phyloP scores from a whole-genome alignment of 2,797 vertebrate species.

The Galagoides demidoff region DNA sequence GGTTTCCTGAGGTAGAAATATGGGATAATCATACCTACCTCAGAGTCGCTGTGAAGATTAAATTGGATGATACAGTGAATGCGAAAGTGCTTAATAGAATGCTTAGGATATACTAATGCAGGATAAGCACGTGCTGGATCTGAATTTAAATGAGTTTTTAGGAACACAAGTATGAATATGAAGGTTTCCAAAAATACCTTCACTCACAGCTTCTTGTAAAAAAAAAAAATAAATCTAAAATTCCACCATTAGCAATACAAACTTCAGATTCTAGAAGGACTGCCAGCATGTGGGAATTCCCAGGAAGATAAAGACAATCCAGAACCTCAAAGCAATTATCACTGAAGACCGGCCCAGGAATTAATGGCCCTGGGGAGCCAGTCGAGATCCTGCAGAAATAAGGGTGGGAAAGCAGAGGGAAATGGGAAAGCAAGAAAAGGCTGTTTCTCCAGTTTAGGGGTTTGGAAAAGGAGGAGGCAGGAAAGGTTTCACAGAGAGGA shows the following conservation, averaged over 20 bases:
- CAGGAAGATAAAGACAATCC: slow-evolving; percentile 42
- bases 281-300: slow-evolving; percentile 6
- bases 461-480: not conserved
- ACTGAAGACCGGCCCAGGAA: not conserved
- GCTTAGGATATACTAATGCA: slow-evolving; percentile 55
- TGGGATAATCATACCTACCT: slow-evolving; percentile 45
- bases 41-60: slow-evolving; percentile 40
- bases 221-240: not conserved
- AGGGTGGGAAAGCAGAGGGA: not conserved
- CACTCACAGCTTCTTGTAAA: not conserved
- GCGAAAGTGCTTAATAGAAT: slow-evolving; percentile 55
- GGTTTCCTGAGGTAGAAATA: slow-evolving; percentile 30
- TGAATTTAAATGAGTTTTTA: slow-evolving; percentile 71
- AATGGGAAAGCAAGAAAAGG: not conserved
- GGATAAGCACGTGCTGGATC: slow-evolving; percentile 43
- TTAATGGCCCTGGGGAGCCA: not conserved
- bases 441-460: not conserved
- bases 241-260: not conserved
- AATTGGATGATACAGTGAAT: slow-evolving; percentile 34
- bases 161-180: slow-evolving; percentile 40
- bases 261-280: not conserved
- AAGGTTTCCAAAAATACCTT: slow-evolving; percentile 66
- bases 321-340: slow-evolving; percentile 13
- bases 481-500: not conserved
- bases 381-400: not conserved